These are phyloP conservation scores for Arvicanthis niloticus DNA, from an alignment of 2,113 vertebrate genomes.

Conservation along the genomic window DNA sequence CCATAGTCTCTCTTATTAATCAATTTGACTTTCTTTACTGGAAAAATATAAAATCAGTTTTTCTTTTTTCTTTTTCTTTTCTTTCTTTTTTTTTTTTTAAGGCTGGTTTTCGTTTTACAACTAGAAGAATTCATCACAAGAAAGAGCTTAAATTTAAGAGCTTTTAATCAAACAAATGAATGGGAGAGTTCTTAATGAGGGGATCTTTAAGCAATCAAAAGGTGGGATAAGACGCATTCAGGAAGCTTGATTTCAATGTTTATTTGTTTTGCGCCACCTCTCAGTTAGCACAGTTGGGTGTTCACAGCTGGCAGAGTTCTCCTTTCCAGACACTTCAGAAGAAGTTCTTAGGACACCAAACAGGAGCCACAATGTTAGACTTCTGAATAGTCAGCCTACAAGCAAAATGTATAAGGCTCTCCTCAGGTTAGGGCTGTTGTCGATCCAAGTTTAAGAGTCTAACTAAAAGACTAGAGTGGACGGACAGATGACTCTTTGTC, in stretches of 20 bases:
- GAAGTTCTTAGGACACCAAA: constrained; percentile 74
- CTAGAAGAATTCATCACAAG: constrained; percentile 54
- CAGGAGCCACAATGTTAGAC: constrained; percentile 80
- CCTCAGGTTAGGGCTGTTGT: constrained; percentile 64
- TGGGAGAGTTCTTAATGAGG: constrained; percentile 47
- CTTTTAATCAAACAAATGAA: constrained; percentile 70
- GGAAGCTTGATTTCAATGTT: constrained; percentile 72
- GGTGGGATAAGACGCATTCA: constrained; percentile 43
- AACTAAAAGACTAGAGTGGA: background rate
- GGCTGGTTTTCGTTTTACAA: constrained; percentile 49
- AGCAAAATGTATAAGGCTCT: constrained; percentile 79
- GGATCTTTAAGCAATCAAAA: constrained; percentile 72
- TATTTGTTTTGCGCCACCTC: constrained; percentile 74
- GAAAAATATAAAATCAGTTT: constrained; percentile 27
- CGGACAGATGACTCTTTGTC: background rate
- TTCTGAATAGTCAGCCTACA: constrained; percentile 80
- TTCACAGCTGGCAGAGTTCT: constrained; percentile 73
- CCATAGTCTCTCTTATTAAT: background rate
- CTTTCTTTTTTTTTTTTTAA: background rate
- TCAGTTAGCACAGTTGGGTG: constrained; percentile 71
- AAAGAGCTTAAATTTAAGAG: constrained; percentile 44
- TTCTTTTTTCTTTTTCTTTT: background rate
- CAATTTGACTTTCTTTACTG: constrained; percentile 28
- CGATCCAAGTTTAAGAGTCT: background rate
- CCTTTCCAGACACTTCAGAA: constrained; percentile 78